Evolutionary conservation across 2,888 invertebrate genomes (phyloP).

Genomic region (Heliconius ismenius): DNA sequence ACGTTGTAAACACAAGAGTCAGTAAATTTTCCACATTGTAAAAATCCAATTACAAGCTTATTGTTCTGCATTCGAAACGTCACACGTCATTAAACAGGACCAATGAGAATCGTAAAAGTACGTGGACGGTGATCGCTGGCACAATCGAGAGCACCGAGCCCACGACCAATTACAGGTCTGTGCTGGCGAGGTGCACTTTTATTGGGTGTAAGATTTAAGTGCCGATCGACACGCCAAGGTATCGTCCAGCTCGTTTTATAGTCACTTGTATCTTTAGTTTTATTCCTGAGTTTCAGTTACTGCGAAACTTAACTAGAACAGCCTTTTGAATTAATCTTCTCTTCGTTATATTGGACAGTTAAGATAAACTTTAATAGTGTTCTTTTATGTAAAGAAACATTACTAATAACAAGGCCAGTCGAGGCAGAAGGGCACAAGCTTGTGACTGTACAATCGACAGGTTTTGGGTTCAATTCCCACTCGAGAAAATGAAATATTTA

Average conservation of each 20-base stretch:
- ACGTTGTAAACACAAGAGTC: constrained; percentile 35
- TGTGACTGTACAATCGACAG: no score
- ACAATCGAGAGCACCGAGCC: constrained; percentile 69
- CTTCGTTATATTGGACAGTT: not conserved
- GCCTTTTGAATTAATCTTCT: not conserved
- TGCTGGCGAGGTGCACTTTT: constrained; percentile 73
- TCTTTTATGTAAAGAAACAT: no score
- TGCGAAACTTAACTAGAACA: not conserved
- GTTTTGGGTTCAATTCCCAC: no score
- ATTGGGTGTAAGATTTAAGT: constrained; percentile 81
- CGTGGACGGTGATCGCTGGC: constrained; percentile 59
- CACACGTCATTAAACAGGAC: constrained; percentile 77
- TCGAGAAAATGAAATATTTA: no score
- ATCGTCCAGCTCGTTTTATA: constrained; percentile 72
- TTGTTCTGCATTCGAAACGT: constrained; percentile 71
- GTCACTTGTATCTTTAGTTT: constrained; percentile 47
- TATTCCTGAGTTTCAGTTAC: not conserved
- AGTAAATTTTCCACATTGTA: constrained; percentile 61
- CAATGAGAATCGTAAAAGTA: constrained; percentile 78
- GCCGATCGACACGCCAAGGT: constrained; percentile 73
- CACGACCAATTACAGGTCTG: constrained; percentile 76
- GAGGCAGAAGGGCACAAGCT: no score
- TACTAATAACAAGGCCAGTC: no score
- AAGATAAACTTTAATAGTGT: not conserved
- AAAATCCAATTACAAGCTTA: constrained; percentile 75